These are phyloP conservation scores for Sturnus vulgaris DNA, from an alignment of 2,113 vertebrate genomes.

Conservation along the genomic window DNA sequence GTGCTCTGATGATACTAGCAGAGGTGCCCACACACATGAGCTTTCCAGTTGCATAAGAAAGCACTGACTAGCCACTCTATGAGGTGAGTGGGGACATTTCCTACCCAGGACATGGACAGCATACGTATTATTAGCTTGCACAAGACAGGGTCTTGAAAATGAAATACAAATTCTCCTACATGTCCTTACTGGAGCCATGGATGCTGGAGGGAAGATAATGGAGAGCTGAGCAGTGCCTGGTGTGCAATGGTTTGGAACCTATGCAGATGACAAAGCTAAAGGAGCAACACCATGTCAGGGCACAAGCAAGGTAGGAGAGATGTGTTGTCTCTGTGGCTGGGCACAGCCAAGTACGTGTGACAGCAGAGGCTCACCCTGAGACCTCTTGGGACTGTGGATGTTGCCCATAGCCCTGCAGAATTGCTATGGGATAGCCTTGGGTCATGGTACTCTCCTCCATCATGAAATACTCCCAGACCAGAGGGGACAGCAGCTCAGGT, in stretches of 20 bases:
- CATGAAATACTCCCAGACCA: not conserved
- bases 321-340: not conserved
- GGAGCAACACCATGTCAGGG: not conserved
- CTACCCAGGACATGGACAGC: not conserved
- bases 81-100: not conserved
- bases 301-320: not conserved
- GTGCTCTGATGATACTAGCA: not conserved
- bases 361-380: not conserved
- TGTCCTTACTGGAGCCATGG: not conserved
- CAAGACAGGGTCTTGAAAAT: not conserved
- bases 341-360: not conserved
- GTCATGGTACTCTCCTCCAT: not conserved
- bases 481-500: not conserved
- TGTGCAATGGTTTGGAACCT: not conserved
- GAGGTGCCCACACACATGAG: not conserved
- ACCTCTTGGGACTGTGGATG: not conserved
- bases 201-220: not conserved
- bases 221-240: not conserved
- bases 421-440: accelerated
- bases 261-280: not conserved
- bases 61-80: not conserved
- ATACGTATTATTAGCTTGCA: not conserved
- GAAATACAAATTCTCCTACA: not conserved
- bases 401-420: not conserved
- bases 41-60: not conserved